A percentile compares a stretch with the other conserved stretches of the same genome.
These are phyloP conservation scores for Zygaena filipendulae DNA, from an alignment of 2,888 invertebrate species.

Conservation along the genomic window DNA sequence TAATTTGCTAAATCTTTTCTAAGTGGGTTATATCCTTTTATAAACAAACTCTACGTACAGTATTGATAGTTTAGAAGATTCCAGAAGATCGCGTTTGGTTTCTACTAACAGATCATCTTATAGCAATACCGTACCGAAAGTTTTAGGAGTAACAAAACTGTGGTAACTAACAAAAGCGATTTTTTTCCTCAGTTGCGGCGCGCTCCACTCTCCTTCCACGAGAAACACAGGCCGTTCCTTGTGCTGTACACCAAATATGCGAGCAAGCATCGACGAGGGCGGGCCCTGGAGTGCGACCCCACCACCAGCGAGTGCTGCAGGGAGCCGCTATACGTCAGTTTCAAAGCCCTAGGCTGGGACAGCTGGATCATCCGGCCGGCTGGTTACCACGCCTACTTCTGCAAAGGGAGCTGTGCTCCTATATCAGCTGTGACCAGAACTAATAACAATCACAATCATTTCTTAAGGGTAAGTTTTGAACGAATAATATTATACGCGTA, in stretches of 20 bases:
- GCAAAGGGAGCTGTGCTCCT: slow-evolving; percentile 82
- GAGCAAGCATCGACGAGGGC: slow-evolving; percentile 70
- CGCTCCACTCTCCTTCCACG: slow-evolving; percentile 76
- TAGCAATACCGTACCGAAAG: too few relatives aligned
- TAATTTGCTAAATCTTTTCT: too few relatives aligned
- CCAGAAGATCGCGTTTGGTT: too few relatives aligned
- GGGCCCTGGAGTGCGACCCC: slow-evolving; percentile 76
- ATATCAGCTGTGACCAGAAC: slow-evolving; percentile 75
- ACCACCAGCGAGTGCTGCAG: slow-evolving; percentile 81
- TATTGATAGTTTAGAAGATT: too few relatives aligned
- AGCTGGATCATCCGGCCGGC: slow-evolving; percentile 87
- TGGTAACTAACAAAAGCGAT: neutral
- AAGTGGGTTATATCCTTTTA: too few relatives aligned
- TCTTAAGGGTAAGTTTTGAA: slow-evolving; percentile 78
- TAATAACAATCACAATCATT: slow-evolving; percentile 72
- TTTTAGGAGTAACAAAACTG: too few relatives aligned
- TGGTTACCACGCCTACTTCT: slow-evolving; percentile 90
- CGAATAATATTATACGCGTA: too few relatives aligned
- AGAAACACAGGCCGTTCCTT: slow-evolving; percentile 79
- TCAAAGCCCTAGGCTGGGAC: slow-evolving; percentile 87
- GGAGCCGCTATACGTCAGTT: slow-evolving; percentile 84
- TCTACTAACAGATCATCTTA: too few relatives aligned
- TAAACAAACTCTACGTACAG: too few relatives aligned
- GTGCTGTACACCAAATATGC: slow-evolving; percentile 82
- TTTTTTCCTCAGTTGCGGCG: slow-evolving; percentile 53